These are phyloP conservation scores for Leptopterna dolabrata DNA, from an alignment of 2,888 invertebrate genomes.

Conservation along the genomic window DNA sequence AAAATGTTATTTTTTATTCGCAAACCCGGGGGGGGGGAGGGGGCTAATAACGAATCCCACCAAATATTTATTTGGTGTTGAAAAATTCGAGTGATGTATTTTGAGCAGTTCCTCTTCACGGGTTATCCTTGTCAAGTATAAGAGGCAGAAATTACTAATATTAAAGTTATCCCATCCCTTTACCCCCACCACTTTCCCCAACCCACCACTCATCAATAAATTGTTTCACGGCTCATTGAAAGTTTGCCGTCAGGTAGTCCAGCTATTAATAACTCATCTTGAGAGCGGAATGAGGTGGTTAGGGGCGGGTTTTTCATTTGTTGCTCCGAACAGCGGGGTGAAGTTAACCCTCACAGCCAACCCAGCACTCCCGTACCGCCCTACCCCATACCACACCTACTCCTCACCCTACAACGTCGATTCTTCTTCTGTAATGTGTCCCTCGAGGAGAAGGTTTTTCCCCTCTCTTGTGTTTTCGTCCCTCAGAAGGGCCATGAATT, in stretches of 20 bases:
- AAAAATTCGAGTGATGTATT: no score
- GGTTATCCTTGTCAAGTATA: neutral
- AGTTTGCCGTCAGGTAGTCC: neutral
- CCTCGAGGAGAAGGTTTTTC: neutral
- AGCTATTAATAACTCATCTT: conserved; percentile 10
- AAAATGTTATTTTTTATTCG: no score
- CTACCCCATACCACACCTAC: neutral
- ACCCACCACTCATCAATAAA: neutral
- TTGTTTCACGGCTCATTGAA: conserved; percentile 7
- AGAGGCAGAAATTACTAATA: conserved; percentile 3
- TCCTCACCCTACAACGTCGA: neutral
- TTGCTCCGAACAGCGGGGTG: neutral
- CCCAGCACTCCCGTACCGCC: neutral
- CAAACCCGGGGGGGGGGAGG: no score
- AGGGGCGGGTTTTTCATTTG: neutral
- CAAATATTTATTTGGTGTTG: no score
- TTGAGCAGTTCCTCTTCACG: neutral
- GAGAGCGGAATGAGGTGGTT: neutral
- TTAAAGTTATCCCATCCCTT: neutral
- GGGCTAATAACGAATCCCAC: no score
- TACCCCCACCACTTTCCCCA: neutral
- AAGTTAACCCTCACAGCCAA: neutral
- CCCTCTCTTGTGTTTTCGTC: neutral
- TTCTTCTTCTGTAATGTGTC: conserved; percentile 7
- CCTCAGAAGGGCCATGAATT: neutral